Evolutionary conservation across 1,140 invertebrate genomes (phyloP), one percentile per base, ranked within the genome.

Genomic region (Muscidifurax raptorellus): DNA sequence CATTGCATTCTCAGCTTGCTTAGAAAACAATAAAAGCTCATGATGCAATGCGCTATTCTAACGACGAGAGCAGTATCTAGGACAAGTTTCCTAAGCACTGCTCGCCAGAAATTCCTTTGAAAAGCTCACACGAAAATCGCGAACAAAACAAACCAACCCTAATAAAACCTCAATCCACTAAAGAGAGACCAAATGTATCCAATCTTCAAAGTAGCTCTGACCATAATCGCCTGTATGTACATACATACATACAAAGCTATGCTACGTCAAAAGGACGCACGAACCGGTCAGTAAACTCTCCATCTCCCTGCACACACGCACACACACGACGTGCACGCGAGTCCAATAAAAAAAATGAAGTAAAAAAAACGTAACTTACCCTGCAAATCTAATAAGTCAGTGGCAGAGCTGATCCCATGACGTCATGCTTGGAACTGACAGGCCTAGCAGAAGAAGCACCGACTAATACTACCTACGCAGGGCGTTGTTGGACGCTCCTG

Each of bases 351-450:
- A n/a, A 59, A 1, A 9, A 40, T 5, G 18, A 59, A 59, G n/a
- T 7, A 59, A 59, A 59, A n/a, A 59, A 59, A 2, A n/a, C n/a
- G n/a, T 7, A n/a, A 59, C 52, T 59, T 22, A 59, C 52, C 52
- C 22, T 59, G 52, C 52, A 59, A 59, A 59, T 59, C 52, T 59
- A 59, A 59, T 59, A 59, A 59, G 52, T 59, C 18, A 59, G 18
- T 7, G 52, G 15, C 2, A n/a, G 4, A 71, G 2, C 22, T 28
- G 72, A 36, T 75, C 47, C 80, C 80, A 75, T 75, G 52, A 76
- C 52, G 47, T 82, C 80, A 82, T 76, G n/a, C 40, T 76, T 36
- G 30, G 18, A 74, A 52, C n/a, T 69, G 78, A 59, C 27, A 77
- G 75, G 3, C 52, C 4, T 10, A n/a, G 15, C 32, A 22, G 32